Evolutionary conservation across 2,113 vertebrate genomes (phyloP), one percentile per base, ranked within the genome.

Genomic region (Elgaria multicarinata): DNA sequence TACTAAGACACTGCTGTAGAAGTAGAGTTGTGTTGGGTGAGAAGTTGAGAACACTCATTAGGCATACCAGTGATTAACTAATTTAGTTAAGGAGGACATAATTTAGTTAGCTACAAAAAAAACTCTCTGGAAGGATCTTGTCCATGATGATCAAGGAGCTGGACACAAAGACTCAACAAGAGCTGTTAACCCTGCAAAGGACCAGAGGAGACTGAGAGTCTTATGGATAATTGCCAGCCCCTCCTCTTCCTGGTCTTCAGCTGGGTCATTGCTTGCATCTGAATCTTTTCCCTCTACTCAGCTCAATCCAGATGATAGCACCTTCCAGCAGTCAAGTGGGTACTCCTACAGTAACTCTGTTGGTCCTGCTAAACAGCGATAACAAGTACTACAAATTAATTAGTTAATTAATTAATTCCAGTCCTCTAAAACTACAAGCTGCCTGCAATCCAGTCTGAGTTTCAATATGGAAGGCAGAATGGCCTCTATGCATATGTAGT

Each of bases 91-190:
- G n/a, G n/a, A n/a, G n/a, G n/a, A n/a, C n/a, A n/a, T 36, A 24
- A 87, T 78, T 50, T 78, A 66, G 42, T 64, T 66, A 33, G n/a
- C 24, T 82, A 36, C 72, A 36, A 75, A 53, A 78, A 14, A 33
- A 78, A 53, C 31, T 80, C 33, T 55, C 50, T 22, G 33, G 46
- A 80, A 80, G 50, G 33, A 91, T 96, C 96, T 95, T 62, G 58
- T 62, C 5, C 5, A 62, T 62, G 5, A 62, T 62, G 58, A 62
- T 16, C 58, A 62, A 62, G 58, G 58, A 62, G 58, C 55, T 58
- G 55, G 55, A 58, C 3, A 14, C 55, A 58, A 58, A 16, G 55
- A 18, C 55, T 58, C 16, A 58, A 13, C 16, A 12, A 14, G 55
- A 58, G 7, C 58, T 62, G 58, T 62, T 62, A 62, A 12, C 58